Evolutionary conservation across 2,113 vertebrate species (phyloP), one percentile per base, ranked within the genome.

Genomic region (Nothocercus nigrocapillus): DNA sequence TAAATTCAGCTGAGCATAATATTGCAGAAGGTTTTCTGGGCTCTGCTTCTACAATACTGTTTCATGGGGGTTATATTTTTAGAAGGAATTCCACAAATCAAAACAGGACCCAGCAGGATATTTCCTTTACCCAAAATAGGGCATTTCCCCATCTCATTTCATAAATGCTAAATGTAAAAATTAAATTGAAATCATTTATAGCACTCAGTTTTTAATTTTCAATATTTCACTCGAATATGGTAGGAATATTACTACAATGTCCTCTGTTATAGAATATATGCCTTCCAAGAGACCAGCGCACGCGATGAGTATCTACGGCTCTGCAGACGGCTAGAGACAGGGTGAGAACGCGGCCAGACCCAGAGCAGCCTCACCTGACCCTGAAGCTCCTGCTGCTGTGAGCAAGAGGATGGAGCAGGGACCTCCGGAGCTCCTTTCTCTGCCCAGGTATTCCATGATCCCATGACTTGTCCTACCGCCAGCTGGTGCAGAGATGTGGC

Each of bases 191-290:
- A 28, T 3, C 11, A 22, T 28, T 19, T 30, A 25, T 0, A 25
- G 15, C 11, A 6, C 7, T 34, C 4, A 13, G 1, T 3, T 72
- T 30, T 63, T 24, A 5, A 25, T 30, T 6, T n/a, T 15, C 82
- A 17, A 5, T 1, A 13, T 69, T 77, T 32, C 24, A n/a, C 58
- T 75, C n/a, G 3, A 30, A 4, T 7, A 20, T 7, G 7, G 13
- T 19, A 2, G 0, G 8, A 40, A 2, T 9, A 75, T 47, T 34
- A 54, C 17, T 22, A 7, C 6, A 1, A 7, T 7, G 1, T 3
- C 63, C 25, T 13, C 82, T 36, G 68, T 1, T 1, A 19, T 0
- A 2, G 5, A 7, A 38, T 21, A 1, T 2, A 16, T 4, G 17
- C 24, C 14, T 9, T 25, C 64, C n/a, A 7, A 81, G 56, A 56